phyloP scores from a whole-genome alignment of 2,797 vertebrate genomes.

The Sciurus vulgaris region DNA sequence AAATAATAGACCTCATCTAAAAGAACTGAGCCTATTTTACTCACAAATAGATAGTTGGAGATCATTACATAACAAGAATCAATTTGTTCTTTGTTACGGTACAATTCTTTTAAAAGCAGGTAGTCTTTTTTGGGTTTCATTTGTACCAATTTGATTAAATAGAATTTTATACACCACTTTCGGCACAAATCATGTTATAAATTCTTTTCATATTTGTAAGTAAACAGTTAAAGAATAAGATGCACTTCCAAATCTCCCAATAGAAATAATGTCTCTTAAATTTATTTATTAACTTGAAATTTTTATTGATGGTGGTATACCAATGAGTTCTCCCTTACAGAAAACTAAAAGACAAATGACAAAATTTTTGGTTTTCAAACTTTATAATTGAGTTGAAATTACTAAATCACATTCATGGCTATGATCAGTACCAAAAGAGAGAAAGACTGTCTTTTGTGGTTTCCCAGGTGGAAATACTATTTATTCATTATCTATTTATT shows the following conservation, averaged over 20 bases:
- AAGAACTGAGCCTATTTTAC: background rate
- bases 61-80: background rate
- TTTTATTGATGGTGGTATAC: background rate
- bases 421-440: background rate
- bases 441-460: background rate
- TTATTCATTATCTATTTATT: too few relatives aligned
- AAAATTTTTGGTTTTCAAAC: background rate
- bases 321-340: background rate
- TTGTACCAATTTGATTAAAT: background rate
- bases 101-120: conserved; percentile 16
- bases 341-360: background rate
- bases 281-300: background rate
- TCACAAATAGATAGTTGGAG: background rate
- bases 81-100: background rate
- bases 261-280: background rate
- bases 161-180: background rate
- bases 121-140: background rate
- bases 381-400: background rate
- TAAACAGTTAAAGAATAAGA: background rate
- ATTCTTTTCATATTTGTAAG: background rate
- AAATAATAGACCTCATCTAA: background rate
- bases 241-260: background rate
- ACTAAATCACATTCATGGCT: background rate
- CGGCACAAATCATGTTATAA: background rate
- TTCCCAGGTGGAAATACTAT: background rate